These are phyloP conservation scores for Dexiosoma caninum DNA, from an alignment of 2,888 invertebrate species.

Conservation along the genomic window DNA sequence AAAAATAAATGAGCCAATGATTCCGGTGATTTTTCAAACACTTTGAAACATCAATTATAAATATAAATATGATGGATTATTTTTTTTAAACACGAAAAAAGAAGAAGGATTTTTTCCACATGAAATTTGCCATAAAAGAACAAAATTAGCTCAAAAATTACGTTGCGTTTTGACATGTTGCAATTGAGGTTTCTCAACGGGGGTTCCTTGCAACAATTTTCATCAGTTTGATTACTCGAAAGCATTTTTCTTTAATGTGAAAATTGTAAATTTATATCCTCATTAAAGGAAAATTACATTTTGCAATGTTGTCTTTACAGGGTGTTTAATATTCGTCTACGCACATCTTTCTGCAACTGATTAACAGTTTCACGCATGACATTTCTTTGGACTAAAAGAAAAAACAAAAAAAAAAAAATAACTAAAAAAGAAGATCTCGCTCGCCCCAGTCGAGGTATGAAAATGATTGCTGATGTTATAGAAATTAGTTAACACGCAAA, in stretches of 20 bases:
- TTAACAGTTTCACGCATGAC: conserved; percentile 32
- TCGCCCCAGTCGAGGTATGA: conserved; percentile 17
- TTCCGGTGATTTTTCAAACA: conserved; percentile 35
- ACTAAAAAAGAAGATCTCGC: background rate
- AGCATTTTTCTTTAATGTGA: too few species aligned
- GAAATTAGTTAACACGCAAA: conserved; percentile 58
- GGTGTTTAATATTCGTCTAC: background rate
- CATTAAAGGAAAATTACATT: too few species aligned
- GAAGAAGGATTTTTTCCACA: background rate
- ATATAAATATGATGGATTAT: conserved; percentile 60
- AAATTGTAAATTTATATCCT: too few species aligned
- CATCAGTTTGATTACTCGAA: too few species aligned
- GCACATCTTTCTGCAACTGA: background rate
- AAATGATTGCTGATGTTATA: conserved; percentile 41
- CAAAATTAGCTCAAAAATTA: conserved; percentile 53
- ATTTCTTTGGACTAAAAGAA: conserved; percentile 15
- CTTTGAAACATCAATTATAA: conserved; percentile 55
- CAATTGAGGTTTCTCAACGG: background rate
- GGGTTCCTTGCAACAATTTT: too few species aligned
- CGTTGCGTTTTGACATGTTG: conserved; percentile 19
- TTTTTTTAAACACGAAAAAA: background rate
- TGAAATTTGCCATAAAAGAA: conserved; percentile 20
- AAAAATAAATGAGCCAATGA: conserved; percentile 8
- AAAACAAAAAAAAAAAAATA: too few species aligned
- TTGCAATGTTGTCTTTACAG: too few species aligned